A percentile compares a stretch with the other conserved stretches of the same genome.
phyloP scores from a whole-genome alignment of 1,140 invertebrate genomes.

The Dendrolimus punctatus region DNA sequence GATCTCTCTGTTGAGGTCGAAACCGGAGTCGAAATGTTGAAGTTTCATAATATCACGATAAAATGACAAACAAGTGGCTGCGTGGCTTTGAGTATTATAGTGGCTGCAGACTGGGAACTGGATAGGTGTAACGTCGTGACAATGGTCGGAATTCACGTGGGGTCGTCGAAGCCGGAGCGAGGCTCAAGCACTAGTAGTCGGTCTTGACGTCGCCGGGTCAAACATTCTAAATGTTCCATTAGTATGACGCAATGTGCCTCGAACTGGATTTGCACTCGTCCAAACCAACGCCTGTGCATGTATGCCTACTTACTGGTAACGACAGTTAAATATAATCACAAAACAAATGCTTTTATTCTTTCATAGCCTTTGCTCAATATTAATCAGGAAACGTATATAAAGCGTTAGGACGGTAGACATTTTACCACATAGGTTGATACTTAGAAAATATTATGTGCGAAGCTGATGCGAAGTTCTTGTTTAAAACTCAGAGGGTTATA shows the following conservation, averaged over 20 bases:
- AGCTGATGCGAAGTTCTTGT: too few relatives aligned
- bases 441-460: too few relatives aligned
- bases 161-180: slow-evolving; percentile 34
- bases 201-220: slow-evolving; percentile 41
- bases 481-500: too few relatives aligned
- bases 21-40: slow-evolving; percentile 19
- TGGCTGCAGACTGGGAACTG: slow-evolving; percentile 6
- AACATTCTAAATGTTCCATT: slow-evolving; percentile 59
- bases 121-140: slow-evolving; percentile 45
- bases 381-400: too few relatives aligned
- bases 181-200: slow-evolving; percentile 18
- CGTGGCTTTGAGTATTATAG: slow-evolving; percentile 17
- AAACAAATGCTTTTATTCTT: too few relatives aligned
- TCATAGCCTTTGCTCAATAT: too few relatives aligned
- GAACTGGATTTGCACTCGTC: slow-evolving; percentile 64
- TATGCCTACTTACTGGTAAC: slow-evolving; percentile 9
- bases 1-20: slow-evolving; percentile 5
- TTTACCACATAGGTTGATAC: too few relatives aligned
- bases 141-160: slow-evolving; percentile 58
- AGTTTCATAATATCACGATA: slow-evolving; percentile 26
- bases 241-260: slow-evolving; percentile 59
- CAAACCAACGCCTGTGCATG: slow-evolving; percentile 37
- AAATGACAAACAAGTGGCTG: slow-evolving; percentile 28
- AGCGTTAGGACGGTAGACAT: too few relatives aligned
- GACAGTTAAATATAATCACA: slow-evolving; percentile 11